Evolutionary conservation across 2,113 vertebrate genomes (phyloP).

Genomic region (Microtus ochrogaster): DNA sequence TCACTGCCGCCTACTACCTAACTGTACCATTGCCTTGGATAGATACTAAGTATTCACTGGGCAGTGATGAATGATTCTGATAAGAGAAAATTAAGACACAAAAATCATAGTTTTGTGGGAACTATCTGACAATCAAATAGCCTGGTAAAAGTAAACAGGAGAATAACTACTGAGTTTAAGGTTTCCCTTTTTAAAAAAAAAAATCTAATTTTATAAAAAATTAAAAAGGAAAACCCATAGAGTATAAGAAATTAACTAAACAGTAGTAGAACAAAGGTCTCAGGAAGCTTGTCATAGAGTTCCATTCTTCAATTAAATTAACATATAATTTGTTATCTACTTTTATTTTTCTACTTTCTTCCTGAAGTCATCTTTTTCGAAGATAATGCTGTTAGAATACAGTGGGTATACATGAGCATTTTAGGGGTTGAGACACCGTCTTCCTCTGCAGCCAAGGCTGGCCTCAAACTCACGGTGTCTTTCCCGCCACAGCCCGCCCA

Average conservation of each 20-base stretch:
- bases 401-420: not conserved
- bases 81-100: slow-evolving; percentile 11
- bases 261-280: not conserved
- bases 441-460: not conserved
- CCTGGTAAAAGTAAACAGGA: not conserved
- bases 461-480: not conserved
- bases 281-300: not conserved
- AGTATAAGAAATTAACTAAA: not conserved
- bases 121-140: not conserved
- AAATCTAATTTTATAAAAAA: slow-evolving; percentile 1
- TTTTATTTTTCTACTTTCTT: slow-evolving; percentile 5
- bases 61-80: not conserved
- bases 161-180: not conserved
- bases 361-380: not conserved
- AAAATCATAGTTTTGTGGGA: not conserved
- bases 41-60: not conserved
- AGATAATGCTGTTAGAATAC: slow-evolving; percentile 17
- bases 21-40: not conserved
- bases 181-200: not conserved
- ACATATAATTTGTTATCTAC: not conserved
- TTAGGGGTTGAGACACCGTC: not conserved
- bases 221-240: not conserved
- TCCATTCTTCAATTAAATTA: not conserved
- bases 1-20: not conserved
- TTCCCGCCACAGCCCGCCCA: not conserved